phyloP scores from a whole-genome alignment of 2,113 vertebrate species.

The Hymenochirus boettgeri region DNA sequence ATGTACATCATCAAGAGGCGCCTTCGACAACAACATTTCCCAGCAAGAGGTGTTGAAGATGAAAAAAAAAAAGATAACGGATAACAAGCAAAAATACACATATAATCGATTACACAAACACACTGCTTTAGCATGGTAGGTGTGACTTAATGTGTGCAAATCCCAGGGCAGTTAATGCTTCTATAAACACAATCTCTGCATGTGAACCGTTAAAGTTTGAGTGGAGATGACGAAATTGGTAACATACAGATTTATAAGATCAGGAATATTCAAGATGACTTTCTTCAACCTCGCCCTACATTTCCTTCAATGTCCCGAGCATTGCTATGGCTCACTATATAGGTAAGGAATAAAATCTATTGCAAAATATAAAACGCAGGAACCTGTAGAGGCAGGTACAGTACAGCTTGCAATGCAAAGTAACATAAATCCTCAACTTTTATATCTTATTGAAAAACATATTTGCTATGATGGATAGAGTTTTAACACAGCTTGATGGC shows the following conservation, averaged over 20 bases:
- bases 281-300: background rate
- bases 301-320: background rate
- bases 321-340: background rate
- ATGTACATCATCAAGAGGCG: no score
- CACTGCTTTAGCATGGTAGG: no score
- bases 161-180: no score
- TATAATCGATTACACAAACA: no score
- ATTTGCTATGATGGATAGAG: background rate
- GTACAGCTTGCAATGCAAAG: background rate
- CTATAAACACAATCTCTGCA: no score
- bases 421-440: background rate
- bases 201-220: background rate
- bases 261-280: background rate
- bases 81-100: no score
- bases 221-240: background rate
- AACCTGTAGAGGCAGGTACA: background rate
- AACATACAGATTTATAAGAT: background rate
- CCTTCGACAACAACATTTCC: no score
- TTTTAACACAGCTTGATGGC: background rate
- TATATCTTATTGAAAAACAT: conserved; percentile 1
- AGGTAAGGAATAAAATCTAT: background rate
- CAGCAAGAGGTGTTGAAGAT: no score
- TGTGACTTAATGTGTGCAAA: no score
- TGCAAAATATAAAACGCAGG: background rate
- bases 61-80: no score